These are phyloP conservation scores for Amblyraja radiata DNA, from an alignment of 2,797 vertebrate genomes.

Conservation along the genomic window DNA sequence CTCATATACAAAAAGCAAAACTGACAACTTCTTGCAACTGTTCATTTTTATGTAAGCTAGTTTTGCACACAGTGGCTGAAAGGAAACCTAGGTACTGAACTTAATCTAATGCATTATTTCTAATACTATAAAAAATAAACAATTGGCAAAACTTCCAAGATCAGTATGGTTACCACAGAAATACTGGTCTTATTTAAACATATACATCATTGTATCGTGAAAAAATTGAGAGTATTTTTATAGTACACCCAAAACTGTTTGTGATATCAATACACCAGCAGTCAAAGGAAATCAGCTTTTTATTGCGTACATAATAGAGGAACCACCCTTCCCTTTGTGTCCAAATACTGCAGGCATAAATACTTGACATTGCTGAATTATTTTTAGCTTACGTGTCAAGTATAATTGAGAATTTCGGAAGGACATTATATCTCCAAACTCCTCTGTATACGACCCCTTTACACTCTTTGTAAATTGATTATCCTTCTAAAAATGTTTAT, in stretches of 20 bases:
- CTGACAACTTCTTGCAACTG: background rate
- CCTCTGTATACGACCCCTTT: background rate
- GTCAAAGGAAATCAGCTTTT: background rate
- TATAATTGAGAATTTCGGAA: background rate
- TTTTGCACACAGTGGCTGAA: background rate
- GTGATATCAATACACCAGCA: background rate
- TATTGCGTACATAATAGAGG: background rate
- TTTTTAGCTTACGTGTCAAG: background rate
- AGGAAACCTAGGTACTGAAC: background rate
- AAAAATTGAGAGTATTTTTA: background rate
- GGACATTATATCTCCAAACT: background rate
- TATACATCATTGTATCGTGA: background rate
- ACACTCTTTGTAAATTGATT: background rate
- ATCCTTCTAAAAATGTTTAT: background rate
- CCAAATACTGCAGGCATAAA: background rate
- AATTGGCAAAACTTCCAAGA: background rate
- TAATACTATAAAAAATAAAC: background rate
- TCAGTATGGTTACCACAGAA: background rate
- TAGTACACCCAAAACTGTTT: background rate
- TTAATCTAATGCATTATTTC: background rate
- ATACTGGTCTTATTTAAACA: background rate
- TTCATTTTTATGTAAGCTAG: background rate
- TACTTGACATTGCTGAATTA: background rate
- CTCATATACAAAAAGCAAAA: background rate
- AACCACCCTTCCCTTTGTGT: background rate